Percentiles rank a stretch among this genome's conserved stretches.
phyloP scores from a whole-genome alignment of 2,888 invertebrate genomes.

The Megaustenia siamemsis region DNA sequence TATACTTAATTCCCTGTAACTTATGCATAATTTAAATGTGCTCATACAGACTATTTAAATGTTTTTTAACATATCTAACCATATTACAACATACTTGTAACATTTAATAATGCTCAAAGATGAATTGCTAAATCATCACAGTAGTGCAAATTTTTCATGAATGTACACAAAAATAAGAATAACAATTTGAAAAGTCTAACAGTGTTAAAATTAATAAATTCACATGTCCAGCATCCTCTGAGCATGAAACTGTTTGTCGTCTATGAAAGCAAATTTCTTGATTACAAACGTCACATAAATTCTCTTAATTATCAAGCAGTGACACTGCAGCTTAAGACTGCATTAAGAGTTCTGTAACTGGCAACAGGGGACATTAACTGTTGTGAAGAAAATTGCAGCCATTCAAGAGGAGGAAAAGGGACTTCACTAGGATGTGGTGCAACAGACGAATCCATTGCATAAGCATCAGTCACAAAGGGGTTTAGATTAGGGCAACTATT shows the following conservation, averaged over 20 bases:
- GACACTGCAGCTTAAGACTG: conserved; percentile 31
- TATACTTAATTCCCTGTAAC: too few species aligned
- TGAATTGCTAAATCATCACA: not conserved
- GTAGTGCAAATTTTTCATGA: not conserved
- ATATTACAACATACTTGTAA: not conserved
- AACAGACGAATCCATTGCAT: conserved; percentile 43
- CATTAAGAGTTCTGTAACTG: conserved; percentile 11
- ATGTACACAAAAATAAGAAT: not conserved
- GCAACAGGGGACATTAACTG: not conserved
- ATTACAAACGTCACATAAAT: not conserved
- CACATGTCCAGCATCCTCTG: not conserved
- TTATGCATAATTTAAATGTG: too few species aligned
- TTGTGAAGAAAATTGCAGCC: conserved; percentile 38
- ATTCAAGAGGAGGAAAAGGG: conserved; percentile 47
- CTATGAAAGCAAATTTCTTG: conserved; percentile 6
- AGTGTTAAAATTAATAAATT: not conserved
- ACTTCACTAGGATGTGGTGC: conserved; percentile 43
- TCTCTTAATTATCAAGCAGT: conserved; percentile 22
- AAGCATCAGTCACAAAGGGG: conserved; percentile 12
- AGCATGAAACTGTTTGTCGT: conserved; percentile 37
- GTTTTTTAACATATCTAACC: not conserved
- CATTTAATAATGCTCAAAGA: not conserved
- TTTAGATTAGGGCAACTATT: not conserved
- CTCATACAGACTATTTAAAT: not conserved
- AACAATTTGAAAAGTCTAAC: not conserved